These are phyloP conservation scores for Schizotus pectinicornis DNA, from an alignment of 2,888 invertebrate genomes.

Conservation along the genomic window DNA sequence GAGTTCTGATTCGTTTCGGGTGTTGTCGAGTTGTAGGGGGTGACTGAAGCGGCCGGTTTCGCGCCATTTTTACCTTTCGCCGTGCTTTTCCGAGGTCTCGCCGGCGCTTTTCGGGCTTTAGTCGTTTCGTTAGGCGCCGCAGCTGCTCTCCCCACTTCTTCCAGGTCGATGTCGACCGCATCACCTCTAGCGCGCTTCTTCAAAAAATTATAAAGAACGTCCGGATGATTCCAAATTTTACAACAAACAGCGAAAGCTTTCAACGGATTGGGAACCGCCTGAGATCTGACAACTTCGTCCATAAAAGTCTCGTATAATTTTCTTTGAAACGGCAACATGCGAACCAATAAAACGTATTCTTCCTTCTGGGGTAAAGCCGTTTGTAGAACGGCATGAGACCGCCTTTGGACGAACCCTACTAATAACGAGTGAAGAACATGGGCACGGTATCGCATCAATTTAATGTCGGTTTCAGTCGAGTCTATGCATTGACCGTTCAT, in stretches of 20 bases:
- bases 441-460: conserved; percentile 92
- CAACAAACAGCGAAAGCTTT: conserved; percentile 99
- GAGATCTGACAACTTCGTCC: conserved; percentile 87
- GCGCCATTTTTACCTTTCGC: conserved; percentile 52
- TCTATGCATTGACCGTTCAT: conserved; percentile 98
- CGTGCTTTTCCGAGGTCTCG: conserved; percentile 56
- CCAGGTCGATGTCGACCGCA: conserved; percentile 80
- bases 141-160: conserved; percentile 69
- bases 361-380: conserved; percentile 92
- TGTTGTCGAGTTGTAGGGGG: conserved; percentile 55
- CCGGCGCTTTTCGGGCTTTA: conserved; percentile 49
- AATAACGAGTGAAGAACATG: conserved; percentile 94
- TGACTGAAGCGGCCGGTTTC: conserved; percentile 64
- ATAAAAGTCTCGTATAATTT: conserved; percentile 92
- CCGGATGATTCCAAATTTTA: conserved; percentile 97
- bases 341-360: conserved; percentile 89
- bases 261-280: conserved; percentile 90
- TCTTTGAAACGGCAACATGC: conserved; percentile 89
- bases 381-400: conserved; percentile 92
- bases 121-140: conserved; percentile 50
- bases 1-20: conserved; percentile 5
- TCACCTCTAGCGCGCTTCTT: conserved; percentile 81
- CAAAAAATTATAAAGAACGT: conserved; percentile 86
- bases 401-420: conserved; percentile 92
- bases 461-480: conserved; percentile 91